Evolutionary conservation across 2,888 invertebrate species (phyloP), one percentile per base, ranked within the genome.

Genomic region (Acronicta leporina): DNA sequence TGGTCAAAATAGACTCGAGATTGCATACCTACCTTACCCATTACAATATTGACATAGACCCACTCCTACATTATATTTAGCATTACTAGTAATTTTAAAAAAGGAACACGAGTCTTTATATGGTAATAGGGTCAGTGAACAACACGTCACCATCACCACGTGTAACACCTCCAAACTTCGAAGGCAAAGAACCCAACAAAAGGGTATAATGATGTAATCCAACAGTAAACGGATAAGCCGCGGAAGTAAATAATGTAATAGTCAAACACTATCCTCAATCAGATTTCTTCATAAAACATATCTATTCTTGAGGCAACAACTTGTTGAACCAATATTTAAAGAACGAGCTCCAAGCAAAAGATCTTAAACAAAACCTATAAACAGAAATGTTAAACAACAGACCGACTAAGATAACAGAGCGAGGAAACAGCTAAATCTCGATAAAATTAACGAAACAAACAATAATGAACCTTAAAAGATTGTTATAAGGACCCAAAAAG

Each of bases 301-400:
- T 72, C 43, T 57, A 68, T 73, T 68, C 46, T 47, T 47, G 45
- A 65, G 64, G 55, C 57, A 65, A 55, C 52, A 54, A 54, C 56
- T 60, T 33, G 53, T 63, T 71, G 57, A 66, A 68, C 71, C 52
- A 73, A 78, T 79, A 77, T 75, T 75, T 73, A 74, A 71, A 61
- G 57, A 68, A 59, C 69, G 73, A 76, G 83, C 80, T 71, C 62
- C 60, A 72, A 81, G 81, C 77, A 57, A 83, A 78, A 79, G 79
- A 82, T 81, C 77, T 77, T 74, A 75, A 86, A 79, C 80, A 80
- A 82, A 82, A 82, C 84, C 85, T 82, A 86, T 85, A 87, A 86
- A 86, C 84, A 80, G 75, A 75, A 81, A 82, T 77, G 79, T 81
- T 80, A 76, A 82, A 83, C 81, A 82, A 78, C 82, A 80, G 76